Percentiles rank a stretch among this genome's conserved stretches.
These are phyloP conservation scores for Neoarius graeffei DNA, from an alignment of 2,113 vertebrate genomes.

Conservation along the genomic window DNA sequence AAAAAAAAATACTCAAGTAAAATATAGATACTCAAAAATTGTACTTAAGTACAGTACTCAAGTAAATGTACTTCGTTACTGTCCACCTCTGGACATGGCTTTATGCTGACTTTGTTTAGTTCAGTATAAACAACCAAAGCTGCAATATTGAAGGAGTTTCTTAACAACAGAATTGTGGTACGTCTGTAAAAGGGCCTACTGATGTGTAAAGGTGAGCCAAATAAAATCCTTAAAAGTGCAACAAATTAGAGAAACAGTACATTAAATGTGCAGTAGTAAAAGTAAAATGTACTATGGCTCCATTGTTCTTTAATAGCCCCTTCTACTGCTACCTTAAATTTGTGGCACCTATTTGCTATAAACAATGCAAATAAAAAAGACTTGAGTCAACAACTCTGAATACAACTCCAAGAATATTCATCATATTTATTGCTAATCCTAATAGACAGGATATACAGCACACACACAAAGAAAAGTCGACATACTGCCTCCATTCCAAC, in stretches of 20 bases:
- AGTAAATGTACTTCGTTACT: no score
- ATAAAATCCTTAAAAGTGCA: no score
- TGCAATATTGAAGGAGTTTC: no score
- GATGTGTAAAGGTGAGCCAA: no score
- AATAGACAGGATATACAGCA: background rate
- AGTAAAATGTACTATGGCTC: background rate
- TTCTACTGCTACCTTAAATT: background rate
- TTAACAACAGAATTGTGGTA: no score
- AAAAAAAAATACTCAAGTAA: no score
- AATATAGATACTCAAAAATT: no score
- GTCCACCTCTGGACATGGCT: no score
- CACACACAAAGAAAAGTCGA: background rate
- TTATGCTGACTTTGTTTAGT: no score
- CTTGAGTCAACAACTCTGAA: background rate
- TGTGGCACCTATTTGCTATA: background rate
- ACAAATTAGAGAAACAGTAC: background rate
- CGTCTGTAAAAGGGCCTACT: no score
- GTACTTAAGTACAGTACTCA: no score
- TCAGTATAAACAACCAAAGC: no score
- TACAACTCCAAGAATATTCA: background rate
- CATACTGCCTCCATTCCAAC: background rate
- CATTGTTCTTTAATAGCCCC: background rate
- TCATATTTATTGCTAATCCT: background rate
- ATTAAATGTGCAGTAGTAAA: background rate
- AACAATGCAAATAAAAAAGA: background rate